Evolutionary conservation across 30 jellyfish, hydroid and myxozoan genomes (phyloP).

Genomic region (Turritopsis dohrnii): DNA sequence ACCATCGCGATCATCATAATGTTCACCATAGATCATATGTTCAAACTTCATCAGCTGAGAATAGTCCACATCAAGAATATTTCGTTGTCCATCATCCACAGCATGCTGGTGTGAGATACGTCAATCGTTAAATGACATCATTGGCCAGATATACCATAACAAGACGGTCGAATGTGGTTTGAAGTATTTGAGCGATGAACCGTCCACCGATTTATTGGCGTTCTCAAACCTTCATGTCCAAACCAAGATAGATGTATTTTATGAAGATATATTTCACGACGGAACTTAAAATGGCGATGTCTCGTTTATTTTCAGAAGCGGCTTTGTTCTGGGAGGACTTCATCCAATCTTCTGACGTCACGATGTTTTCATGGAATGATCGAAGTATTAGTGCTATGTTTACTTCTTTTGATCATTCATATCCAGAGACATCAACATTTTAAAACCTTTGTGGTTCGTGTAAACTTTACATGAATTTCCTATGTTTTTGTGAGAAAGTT

Average conservation of each 20-base stretch:
- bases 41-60: conserved; percentile 54
- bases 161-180: not conserved
- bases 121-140: conserved; percentile 6
- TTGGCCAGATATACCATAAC: not conserved
- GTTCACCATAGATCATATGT: conserved; percentile 55
- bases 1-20: conserved; percentile 67
- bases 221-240: not conserved
- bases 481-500: not conserved
- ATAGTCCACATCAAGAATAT: conserved; percentile 74
- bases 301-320: not conserved
- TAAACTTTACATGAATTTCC: not conserved
- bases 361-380: not conserved
- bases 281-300: not conserved
- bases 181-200: not conserved
- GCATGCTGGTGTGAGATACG: conserved; percentile 48
- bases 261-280: not conserved
- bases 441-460: not conserved
- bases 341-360: not conserved
- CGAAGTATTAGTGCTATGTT: not conserved
- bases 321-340: too few species aligned
- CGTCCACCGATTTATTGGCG: not conserved
- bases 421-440: not conserved
- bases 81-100: conserved; percentile 98
- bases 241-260: not conserved
- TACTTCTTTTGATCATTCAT: not conserved